Evolutionary conservation across 2,888 invertebrate genomes (phyloP).

Genomic region (Drosophila hamatofila): DNA sequence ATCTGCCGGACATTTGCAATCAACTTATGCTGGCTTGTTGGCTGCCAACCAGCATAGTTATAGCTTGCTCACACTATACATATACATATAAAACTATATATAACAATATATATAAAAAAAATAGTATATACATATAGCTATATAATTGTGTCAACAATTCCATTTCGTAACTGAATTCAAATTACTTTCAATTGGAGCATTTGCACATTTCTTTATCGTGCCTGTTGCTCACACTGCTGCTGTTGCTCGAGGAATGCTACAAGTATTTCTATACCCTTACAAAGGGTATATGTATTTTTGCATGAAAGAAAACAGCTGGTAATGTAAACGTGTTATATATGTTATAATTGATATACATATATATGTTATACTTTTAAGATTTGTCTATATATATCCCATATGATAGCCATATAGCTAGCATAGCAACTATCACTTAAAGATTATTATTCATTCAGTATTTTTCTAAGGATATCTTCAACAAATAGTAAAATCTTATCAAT

Average conservation of each 20-base stretch:
- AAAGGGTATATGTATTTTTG: not conserved
- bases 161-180: constrained; percentile 7
- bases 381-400: too few species aligned
- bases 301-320: too few species aligned
- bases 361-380: too few species aligned
- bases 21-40: constrained; percentile 30
- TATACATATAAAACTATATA: not conserved
- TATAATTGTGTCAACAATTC: not conserved
- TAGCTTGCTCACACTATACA: not conserved
- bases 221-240: constrained; percentile 39
- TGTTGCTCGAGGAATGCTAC: constrained; percentile 10
- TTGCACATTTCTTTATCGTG: constrained; percentile 24
- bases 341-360: not conserved
- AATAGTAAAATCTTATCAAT: constrained; percentile 1
- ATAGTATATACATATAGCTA: not conserved
- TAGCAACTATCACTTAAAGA: not conserved
- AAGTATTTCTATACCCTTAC: constrained; percentile 8
- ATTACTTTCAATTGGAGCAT: constrained; percentile 10
- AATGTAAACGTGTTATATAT: not conserved
- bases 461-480: not conserved
- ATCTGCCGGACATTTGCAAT: constrained; percentile 20
- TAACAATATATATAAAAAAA: not conserved
- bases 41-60: constrained; percentile 16
- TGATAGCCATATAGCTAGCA: not conserved
- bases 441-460: not conserved